Conservation (phyloP, 2,797 vertebrate species). For the Odontamblyopus rebecca region DNA sequence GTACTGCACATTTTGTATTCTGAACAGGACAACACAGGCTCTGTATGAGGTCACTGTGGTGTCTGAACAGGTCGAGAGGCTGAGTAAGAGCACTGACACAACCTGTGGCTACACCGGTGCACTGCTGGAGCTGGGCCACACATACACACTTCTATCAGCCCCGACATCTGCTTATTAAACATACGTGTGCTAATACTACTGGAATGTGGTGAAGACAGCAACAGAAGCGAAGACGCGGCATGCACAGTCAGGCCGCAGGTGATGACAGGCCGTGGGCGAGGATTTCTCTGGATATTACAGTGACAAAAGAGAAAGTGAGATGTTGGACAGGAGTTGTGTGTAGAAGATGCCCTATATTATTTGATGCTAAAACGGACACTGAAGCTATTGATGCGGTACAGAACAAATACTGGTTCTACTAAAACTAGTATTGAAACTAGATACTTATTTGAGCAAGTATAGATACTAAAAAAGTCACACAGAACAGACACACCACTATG, state of each 20-base stretch:
- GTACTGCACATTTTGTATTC: not conserved
- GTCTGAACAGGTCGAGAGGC: slow-evolving; percentile 39
- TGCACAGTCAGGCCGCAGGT: not conserved
- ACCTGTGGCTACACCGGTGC: slow-evolving; percentile 16
- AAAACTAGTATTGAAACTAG: too few relatives aligned
- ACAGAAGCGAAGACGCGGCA: not conserved
- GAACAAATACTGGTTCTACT: too few relatives aligned
- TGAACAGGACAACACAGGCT: not conserved
- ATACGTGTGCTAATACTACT: not conserved
- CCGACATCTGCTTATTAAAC: slow-evolving; percentile 13
- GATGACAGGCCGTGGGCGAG: not conserved
- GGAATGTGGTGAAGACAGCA: not conserved
- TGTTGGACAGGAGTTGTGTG: not conserved
- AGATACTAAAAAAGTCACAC: too few relatives aligned
- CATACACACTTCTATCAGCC: slow-evolving; percentile 7
- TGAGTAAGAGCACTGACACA: slow-evolving; percentile 21
- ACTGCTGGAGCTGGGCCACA: slow-evolving; percentile 19
- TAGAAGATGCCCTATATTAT: not conserved
- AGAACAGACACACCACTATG: too few relatives aligned
- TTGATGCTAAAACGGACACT: too few relatives aligned
- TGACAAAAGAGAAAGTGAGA: not conserved
- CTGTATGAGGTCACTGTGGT: slow-evolving; percentile 20
- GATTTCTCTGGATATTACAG: not conserved
- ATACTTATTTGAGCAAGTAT: too few relatives aligned
- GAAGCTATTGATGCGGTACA: too few relatives aligned